Evolutionary conservation across 2,888 invertebrate genomes (phyloP).

Genomic region (Melolontha melolontha): DNA sequence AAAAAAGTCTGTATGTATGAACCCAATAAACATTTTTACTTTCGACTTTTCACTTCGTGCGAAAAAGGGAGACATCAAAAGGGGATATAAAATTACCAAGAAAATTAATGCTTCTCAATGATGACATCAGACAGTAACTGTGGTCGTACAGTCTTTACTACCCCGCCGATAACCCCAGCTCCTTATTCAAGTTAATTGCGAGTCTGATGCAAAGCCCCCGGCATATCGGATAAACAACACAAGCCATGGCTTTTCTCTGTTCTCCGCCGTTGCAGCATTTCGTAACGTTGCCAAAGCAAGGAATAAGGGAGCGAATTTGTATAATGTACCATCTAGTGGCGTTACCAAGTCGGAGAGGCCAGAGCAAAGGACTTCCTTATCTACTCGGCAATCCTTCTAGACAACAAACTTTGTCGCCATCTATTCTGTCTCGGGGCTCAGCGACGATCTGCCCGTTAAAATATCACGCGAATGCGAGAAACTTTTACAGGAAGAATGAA

Average conservation of each 20-base stretch:
- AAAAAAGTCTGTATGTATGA: too few relatives aligned
- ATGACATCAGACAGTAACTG: slow-evolving; percentile 51
- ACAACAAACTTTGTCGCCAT: slow-evolving; percentile 62
- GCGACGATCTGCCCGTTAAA: slow-evolving; percentile 38
- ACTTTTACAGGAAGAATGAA: slow-evolving; percentile 11
- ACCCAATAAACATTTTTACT: too few relatives aligned
- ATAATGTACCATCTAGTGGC: slow-evolving; percentile 2
- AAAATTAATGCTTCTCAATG: slow-evolving; percentile 57
- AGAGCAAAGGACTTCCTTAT: slow-evolving; percentile 54
- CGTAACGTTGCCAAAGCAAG: slow-evolving; percentile 6
- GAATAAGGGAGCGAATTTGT: slow-evolving; percentile 57
- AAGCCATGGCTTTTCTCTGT: slow-evolving; percentile 25
- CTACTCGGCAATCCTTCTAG: slow-evolving; percentile 59
- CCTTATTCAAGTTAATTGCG: slow-evolving; percentile 57
- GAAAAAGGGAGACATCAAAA: slow-evolving; percentile 12
- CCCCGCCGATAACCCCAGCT: slow-evolving; percentile 54
- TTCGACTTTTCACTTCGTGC: too few relatives aligned
- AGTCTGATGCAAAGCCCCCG: slow-evolving; percentile 51
- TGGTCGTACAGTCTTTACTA: slow-evolving; percentile 53
- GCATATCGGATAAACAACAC: slow-evolving; percentile 57
- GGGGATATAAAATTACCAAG: slow-evolving; percentile 54
- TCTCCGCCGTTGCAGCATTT: slow-evolving; percentile 42
- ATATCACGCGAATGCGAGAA: slow-evolving; percentile 28
- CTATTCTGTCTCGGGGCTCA: slow-evolving; percentile 55
- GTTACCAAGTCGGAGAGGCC: slow-evolving; percentile 14